Percentiles rank a stretch among this genome's conserved stretches.
Evolutionary conservation across 2,113 vertebrate species (phyloP).

Genomic region (Opisthocomus hoazin): DNA sequence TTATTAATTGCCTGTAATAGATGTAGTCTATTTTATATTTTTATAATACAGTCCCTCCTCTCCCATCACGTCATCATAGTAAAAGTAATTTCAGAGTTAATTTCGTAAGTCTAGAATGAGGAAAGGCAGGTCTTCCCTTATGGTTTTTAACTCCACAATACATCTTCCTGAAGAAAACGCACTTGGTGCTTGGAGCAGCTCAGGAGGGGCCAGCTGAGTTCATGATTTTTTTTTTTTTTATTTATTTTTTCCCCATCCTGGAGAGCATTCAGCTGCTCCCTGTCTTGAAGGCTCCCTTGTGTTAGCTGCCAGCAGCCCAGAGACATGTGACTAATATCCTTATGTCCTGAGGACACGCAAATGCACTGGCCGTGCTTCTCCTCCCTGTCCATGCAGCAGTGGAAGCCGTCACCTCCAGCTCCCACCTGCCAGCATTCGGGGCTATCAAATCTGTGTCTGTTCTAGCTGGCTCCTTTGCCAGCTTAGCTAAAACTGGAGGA

Average conservation of each 20-base stretch:
- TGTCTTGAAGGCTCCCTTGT: background rate
- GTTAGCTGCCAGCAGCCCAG: background rate
- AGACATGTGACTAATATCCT: fast-evolving
- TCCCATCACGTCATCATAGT: background rate
- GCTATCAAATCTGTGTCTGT: background rate
- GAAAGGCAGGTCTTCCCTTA: background rate
- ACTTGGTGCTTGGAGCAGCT: background rate
- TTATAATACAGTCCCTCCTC: background rate
- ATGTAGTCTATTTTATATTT: background rate
- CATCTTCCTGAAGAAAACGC: background rate
- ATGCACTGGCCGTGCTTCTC: background rate
- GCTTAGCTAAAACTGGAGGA: background rate
- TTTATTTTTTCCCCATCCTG: background rate
- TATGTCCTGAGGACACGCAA: background rate
- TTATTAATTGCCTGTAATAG: background rate
- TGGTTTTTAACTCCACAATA: background rate
- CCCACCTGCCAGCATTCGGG: background rate
- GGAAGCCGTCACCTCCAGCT: background rate
- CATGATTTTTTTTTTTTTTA: background rate
- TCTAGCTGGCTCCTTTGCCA: background rate
- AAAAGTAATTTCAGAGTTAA: background rate
- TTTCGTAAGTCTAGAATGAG: background rate
- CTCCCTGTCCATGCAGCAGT: background rate
- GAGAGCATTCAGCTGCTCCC: background rate
- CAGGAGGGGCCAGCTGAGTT: background rate